These are phyloP conservation scores for Dolichotis patagonum DNA, from an alignment of 2,113 vertebrate genomes.

Conservation along the genomic window DNA sequence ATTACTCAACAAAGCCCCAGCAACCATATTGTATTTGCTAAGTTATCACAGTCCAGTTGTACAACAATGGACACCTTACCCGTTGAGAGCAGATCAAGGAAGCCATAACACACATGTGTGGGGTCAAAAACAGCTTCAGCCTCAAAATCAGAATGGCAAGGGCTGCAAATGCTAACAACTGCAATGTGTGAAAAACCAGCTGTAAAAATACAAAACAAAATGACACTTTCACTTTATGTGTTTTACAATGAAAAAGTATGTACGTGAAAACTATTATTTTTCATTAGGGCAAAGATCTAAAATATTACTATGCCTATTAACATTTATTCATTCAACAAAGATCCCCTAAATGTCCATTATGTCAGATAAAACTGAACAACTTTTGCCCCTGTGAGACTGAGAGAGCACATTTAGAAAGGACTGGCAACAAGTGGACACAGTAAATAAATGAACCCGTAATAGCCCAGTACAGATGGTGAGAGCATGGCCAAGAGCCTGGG, in stretches of 20 bases:
- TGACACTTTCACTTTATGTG: neutral
- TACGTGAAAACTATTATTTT: neutral
- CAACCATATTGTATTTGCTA: neutral
- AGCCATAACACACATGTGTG: conserved; percentile 95
- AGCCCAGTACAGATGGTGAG: neutral
- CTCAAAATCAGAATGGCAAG: conserved; percentile 94
- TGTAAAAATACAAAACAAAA: conserved; percentile 75
- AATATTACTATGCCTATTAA: neutral
- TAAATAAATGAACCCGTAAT: neutral
- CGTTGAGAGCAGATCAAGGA: conserved; percentile 91
- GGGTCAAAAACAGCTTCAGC: conserved; percentile 94
- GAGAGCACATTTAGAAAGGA: neutral
- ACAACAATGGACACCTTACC: conserved; percentile 82
- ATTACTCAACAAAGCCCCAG: neutral
- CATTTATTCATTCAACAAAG: neutral
- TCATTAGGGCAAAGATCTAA: neutral
- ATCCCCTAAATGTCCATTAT: neutral
- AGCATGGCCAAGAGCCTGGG: neutral
- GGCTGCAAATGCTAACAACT: conserved; percentile 90
- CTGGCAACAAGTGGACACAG: neutral
- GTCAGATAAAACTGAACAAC: neutral
- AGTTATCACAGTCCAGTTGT: neutral
- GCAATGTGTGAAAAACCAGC: conserved; percentile 92
- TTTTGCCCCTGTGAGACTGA: neutral
- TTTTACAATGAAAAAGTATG: neutral